Evolutionary conservation across 2,888 invertebrate genomes (phyloP), one percentile per base, ranked within the genome.

Genomic region (Coleophora deauratella): DNA sequence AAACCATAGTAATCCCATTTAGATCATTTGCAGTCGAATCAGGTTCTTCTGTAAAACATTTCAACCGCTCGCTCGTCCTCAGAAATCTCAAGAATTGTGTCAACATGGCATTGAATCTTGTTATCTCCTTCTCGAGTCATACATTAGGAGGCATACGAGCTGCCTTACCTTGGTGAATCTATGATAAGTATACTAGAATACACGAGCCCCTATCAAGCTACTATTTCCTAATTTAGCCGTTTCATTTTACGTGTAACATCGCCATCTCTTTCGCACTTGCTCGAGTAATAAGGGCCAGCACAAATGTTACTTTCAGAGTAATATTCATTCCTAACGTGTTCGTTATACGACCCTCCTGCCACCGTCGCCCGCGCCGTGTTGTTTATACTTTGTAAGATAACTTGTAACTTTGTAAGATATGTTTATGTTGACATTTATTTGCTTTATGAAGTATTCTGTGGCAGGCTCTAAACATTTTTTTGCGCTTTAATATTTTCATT

Each of bases 261-360:
- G 39, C 33, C 10, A n/a, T 40, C 41, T 32, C 43, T 54, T 12
- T 43, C 50, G 59, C 52, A 33, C 40, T 41, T 49, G 14, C 37
- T 9, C 36, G 27, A 48, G 38, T 45, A 34, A 47, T 47, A 44
- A 33, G 49, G 51, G 55, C 57, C 40, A 42, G 44, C 49, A 40
- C 31, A 38, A 41, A 44, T 45, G 47, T 51, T 59, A 54, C 52
- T 59, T 54, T 53, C 46, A 43, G 44, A 51, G 55, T 53, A 57
- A 59, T 54, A 54, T 57, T 59, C 62, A 60, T 64, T 62, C 57
- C 54, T 50, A 54, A 48, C 50, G 54, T 51, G 59, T 59, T 56
- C 59, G 56, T 52, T 62, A 14, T 34, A 28, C 39, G 14, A 28
- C 10, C 14, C n/a, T n/a, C n/a, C n/a, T n/a, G n/a, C n/a, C 49